Base-by-base conservation (phyloP, 1,140 invertebrate genomes). In the Aricia agestis region DNA sequence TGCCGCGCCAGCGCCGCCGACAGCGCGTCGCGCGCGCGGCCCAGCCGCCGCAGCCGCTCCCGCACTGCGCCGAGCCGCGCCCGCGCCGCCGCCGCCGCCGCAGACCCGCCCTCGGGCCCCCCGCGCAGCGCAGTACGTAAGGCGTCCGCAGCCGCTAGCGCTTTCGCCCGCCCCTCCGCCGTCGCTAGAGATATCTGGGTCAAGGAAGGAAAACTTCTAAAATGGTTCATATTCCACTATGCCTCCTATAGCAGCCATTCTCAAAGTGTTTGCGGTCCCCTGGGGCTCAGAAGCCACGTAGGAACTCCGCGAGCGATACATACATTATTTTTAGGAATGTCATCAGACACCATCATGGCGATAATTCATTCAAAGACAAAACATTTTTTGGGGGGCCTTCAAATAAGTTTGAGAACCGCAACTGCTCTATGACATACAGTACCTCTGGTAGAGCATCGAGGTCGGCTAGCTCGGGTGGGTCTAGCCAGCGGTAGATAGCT, bases 21-120 rank as follows among this genome's bases (percentile, higher is more conserved):
- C 88, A 99, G 98, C 77, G 78, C 67, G 45, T 94, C 94, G 83
- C 95, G 95, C 72, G 96, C 94, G 88, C 97, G 97, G 67, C 96
- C 95, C 78, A 98, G 95, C 25, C 95, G 94, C 78, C 96, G 95
- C 83, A 95, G 95, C 85, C 98, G 97, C 89, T 99, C 98, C 82
- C 97, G 95, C 3, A 98, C 96, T 52, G 97, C 97, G 68, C 93
- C 93, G 52, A 87, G 79, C 1, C 85, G 82, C 11, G 78, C 74
- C 15, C 74, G 73, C n/a, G 74, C 63, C n/a, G 77, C 65, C 71
- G 68, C 71, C 69, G 67, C 72, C 32, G 32, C 36, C 36, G 36
- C 36, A 0, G 36, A 36, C 36, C 78, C 85, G 58, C 94, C 94
- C 81, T 95, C 95, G 83, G 97, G 94, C 58, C 97, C 97, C 77